Conservation (phyloP, 2,888 invertebrate species). For the Epinotia demarniana region DNA sequence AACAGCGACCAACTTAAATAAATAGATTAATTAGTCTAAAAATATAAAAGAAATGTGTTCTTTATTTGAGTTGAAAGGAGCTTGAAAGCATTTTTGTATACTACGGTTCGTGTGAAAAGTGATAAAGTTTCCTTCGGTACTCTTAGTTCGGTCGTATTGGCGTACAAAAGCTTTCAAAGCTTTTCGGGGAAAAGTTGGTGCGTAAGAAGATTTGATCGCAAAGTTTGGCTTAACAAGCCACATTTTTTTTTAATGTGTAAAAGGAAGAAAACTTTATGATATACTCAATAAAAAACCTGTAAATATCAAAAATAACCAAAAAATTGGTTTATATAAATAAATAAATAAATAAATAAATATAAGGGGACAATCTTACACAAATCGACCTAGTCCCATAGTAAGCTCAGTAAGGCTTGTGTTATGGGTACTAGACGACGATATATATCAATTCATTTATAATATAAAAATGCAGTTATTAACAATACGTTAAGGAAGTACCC, state of each 20-base stretch:
- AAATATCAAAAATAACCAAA: no score
- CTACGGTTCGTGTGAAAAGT: constrained; percentile 13
- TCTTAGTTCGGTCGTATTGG: constrained; percentile 41
- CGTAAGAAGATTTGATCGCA: constrained; percentile 24
- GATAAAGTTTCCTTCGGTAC: constrained; percentile 13
- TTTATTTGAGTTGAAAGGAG: constrained; percentile 17
- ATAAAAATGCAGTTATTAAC: no score
- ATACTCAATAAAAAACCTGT: background rate
- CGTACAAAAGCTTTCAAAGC: constrained; percentile 39
- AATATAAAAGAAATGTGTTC: background rate
- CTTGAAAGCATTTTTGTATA: constrained; percentile 20
- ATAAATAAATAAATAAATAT: no score
- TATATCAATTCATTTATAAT: no score
- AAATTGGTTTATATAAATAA: no score
- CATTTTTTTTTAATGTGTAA: background rate
- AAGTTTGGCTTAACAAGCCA: constrained; percentile 19
- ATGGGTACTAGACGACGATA: no score
- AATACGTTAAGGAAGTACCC: no score
- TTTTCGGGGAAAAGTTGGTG: constrained; percentile 29
- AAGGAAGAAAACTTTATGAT: background rate
- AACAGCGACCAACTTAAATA: no score
- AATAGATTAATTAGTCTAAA: background rate
- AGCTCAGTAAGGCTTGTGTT: no score
- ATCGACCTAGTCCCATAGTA: no score
- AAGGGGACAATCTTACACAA: no score